Percentiles rank a stretch among this genome's conserved stretches.
phyloP scores from a whole-genome alignment of 2,797 vertebrate genomes.

The Alauda arvensis region DNA sequence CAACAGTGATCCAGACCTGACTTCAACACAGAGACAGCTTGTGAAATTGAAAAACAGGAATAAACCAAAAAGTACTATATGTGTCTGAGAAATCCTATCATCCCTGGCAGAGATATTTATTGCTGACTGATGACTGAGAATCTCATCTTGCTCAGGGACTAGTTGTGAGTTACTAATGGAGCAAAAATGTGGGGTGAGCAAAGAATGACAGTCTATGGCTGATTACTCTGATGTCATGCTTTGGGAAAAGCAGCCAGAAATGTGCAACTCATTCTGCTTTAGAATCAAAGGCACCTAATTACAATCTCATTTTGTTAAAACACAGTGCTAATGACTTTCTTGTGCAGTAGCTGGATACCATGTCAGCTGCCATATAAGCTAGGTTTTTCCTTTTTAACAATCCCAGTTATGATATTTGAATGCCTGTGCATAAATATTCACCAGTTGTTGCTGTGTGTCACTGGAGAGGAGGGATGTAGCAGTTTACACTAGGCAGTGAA shows the following conservation, averaged over 20 bases:
- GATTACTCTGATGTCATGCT: slow-evolving; percentile 36
- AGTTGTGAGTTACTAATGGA: not conserved
- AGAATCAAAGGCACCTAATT: slow-evolving; percentile 46
- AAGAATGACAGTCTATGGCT: slow-evolving; percentile 7
- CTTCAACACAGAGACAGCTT: not conserved
- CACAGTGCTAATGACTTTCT: slow-evolving; percentile 29
- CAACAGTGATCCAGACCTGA: not conserved
- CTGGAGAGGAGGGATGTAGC: not conserved
- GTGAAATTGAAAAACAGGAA: slow-evolving; percentile 15
- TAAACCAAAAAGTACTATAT: not conserved
- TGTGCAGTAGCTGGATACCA: slow-evolving; percentile 37
- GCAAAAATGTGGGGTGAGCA: slow-evolving; percentile 17
- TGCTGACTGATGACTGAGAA: slow-evolving; percentile 13
- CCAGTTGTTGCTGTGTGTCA: not conserved
- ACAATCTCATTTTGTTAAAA: slow-evolving; percentile 49
- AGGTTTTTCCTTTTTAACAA: slow-evolving; percentile 19
- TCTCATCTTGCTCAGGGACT: not conserved
- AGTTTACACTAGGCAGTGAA: not conserved
- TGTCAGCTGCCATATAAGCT: not conserved
- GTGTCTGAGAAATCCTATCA: slow-evolving; percentile 21
- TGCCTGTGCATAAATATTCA: not conserved
- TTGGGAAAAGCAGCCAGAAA: slow-evolving; percentile 41
- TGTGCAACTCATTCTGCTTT: slow-evolving; percentile 44
- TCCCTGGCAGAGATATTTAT: slow-evolving; percentile 5
- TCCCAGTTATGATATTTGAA: not conserved